These are phyloP conservation scores for Columbina picui DNA, from an alignment of 2,113 vertebrate species.

Conservation along the genomic window DNA sequence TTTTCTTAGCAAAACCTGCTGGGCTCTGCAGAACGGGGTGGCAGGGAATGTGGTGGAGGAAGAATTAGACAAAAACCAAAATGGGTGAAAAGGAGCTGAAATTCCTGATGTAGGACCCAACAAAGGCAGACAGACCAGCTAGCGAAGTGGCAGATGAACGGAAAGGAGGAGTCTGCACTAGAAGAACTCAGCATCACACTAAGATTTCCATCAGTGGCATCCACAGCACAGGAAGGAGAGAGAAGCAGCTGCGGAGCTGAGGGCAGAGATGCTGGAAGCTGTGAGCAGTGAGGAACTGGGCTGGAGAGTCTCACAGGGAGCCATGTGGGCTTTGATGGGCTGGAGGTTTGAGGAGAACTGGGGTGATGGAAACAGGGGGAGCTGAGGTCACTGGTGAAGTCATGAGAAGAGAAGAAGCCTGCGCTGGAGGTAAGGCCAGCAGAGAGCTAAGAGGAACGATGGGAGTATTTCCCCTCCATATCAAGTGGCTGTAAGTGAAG, in stretches of 20 bases:
- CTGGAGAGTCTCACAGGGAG: not conserved
- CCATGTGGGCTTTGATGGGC: fast-evolving
- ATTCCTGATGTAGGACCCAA: not conserved
- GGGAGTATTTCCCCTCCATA: fast-evolving
- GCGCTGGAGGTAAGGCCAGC: not conserved
- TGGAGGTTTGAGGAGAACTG: not conserved
- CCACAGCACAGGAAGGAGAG: not conserved
- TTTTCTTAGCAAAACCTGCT: slow-evolving; percentile 15
- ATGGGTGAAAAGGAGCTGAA: not conserved
- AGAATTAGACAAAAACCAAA: not conserved
- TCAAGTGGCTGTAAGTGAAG: not conserved
- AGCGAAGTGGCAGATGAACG: not conserved
- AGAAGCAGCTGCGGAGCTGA: fast-evolving
- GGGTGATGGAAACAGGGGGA: not conserved
- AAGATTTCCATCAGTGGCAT: not conserved
- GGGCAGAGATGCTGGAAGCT: not conserved
- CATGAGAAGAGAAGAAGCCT: not conserved
- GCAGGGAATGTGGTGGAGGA: not conserved
- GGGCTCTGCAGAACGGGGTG: not conserved
- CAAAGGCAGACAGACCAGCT: not conserved
- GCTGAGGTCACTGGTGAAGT: fast-evolving
- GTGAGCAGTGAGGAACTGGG: not conserved
- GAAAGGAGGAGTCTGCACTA: not conserved
- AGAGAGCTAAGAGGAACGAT: not conserved
- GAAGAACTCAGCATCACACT: not conserved